Base-by-base conservation (phyloP, 2,888 invertebrate genomes). In the Apodemia zela region DNA sequence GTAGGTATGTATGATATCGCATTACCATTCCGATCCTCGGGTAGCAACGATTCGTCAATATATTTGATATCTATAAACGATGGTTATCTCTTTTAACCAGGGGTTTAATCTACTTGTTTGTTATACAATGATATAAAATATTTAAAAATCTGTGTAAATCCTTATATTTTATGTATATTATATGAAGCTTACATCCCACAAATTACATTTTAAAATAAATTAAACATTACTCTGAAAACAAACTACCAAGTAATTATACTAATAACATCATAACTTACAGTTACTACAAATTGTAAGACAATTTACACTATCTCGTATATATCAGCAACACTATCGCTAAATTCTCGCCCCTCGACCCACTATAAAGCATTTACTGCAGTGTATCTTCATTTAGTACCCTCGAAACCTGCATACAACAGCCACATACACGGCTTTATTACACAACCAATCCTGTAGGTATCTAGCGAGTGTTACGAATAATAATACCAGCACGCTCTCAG, bases 401-500 rank as follows among this genome's bases (percentile, higher is more conserved):
- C 21, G 25, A 51, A 51, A 51, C 21, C 51, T 51, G 51, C 51
- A 49, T 49, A 49, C 49, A 51, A 51, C 51, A 42, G 42, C 42
- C 42, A 15, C 42, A 51, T 11, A 51, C 51, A 21, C 13, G 21
- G 49, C 51, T 51, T 51, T 51, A 51, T 51, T 51, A 51, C 21
- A 51, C 51, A 51, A 13, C 21, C 51, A 35, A 18, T 59, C 21
- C 11, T 11, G 18, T 42, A 25, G 54, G 35, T 21, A 38, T 17
- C 21, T 54, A 47, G 38, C 45, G 21, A 57, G 57, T 57, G 54
- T 25, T 62, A 15, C 60, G 63, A 60, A 67, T 64, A 69, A 69
- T 73, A 73, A 72, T 69, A 69, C 67, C 65, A 72, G 69, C 68
- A 70, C 64, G 63, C 67, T 61, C 67, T 66, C 69, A 68, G 67